Conservation (phyloP, 2,113 vertebrate genomes). For the Phrynosoma platyrhinos region DNA sequence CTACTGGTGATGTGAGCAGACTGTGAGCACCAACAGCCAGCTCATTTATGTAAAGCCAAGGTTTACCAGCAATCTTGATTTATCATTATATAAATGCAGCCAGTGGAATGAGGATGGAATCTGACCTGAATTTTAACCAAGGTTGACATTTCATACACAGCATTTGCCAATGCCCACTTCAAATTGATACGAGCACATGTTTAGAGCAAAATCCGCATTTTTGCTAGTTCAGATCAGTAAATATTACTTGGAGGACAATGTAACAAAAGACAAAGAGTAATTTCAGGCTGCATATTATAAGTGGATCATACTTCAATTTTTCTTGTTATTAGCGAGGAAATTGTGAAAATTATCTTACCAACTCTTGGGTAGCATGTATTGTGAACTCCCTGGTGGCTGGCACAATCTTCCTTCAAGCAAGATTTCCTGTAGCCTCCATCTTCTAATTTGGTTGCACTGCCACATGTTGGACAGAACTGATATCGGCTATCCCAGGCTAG, state of each 20-base stretch:
- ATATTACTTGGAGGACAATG: background rate
- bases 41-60: background rate
- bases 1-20: background rate
- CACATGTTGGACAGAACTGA: conserved; percentile 91
- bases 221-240: background rate
- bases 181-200: background rate
- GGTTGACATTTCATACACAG: background rate
- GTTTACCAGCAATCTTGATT: background rate
- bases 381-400: conserved; percentile 88
- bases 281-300: background rate
- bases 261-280: background rate
- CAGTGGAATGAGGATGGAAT: background rate
- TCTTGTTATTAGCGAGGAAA: background rate
- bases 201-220: background rate
- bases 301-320: background rate
- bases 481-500: conserved; percentile 91
- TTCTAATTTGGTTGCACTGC: conserved; percentile 81
- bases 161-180: background rate
- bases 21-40: background rate
- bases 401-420: conserved; percentile 86
- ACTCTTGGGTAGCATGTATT: conserved; percentile 95
- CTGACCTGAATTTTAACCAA: background rate
- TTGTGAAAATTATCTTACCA: conserved; percentile 76
- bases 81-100: background rate
- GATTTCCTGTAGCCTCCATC: conserved; percentile 92